A percentile compares a stretch with the other conserved stretches of the same genome.
Evolutionary conservation across 2,113 vertebrate species (phyloP).

Genomic region (Aegotheles bennettii): DNA sequence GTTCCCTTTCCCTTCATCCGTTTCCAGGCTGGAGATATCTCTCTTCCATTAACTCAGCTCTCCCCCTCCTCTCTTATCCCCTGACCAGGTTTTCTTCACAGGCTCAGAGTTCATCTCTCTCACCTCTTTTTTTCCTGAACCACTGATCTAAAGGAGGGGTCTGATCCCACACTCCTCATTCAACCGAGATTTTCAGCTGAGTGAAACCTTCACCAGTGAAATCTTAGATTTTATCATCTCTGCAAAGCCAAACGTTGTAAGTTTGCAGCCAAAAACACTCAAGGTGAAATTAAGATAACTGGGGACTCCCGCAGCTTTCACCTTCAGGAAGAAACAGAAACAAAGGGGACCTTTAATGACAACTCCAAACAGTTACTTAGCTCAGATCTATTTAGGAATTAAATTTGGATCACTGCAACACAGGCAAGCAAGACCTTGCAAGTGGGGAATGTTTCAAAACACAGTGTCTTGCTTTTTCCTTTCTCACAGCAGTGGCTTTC

Average conservation of each 20-base stretch:
- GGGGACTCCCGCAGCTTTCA: neutral
- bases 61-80: neutral
- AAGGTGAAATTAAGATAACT: neutral
- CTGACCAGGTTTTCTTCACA: neutral
- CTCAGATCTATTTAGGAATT: neutral
- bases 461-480: too few relatives aligned
- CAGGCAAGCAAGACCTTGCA: too few relatives aligned
- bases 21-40: constrained; percentile 40
- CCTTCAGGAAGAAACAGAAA: neutral
- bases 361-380: neutral
- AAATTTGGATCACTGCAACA: too few relatives aligned
- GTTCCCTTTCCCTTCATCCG: constrained; percentile 1
- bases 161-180: neutral
- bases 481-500: too few relatives aligned
- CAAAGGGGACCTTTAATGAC: neutral
- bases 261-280: neutral
- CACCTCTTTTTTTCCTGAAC: neutral
- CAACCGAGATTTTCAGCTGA: neutral
- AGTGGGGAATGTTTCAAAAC: too few relatives aligned
- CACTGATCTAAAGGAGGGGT: neutral
- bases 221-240: neutral
- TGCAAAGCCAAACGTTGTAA: neutral
- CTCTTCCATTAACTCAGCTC: constrained; percentile 24
- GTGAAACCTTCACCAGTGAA: neutral
- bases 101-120: neutral